Base-by-base conservation (phyloP, 2,797 vertebrate genomes). In the Mormyrus proboscirostris region DNA sequence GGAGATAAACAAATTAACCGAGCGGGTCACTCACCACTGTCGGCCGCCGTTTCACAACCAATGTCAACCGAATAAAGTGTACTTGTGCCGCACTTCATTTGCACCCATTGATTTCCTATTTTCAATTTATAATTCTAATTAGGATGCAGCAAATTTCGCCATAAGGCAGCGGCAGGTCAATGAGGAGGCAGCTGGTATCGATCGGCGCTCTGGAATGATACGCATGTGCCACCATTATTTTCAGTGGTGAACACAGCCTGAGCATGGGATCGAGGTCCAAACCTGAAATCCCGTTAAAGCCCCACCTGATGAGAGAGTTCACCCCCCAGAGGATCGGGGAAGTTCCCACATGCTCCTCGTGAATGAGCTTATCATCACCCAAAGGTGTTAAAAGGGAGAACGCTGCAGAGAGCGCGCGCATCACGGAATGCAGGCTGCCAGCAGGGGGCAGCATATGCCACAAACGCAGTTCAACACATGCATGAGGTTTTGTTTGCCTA, bases 81-180 rank as follows among this genome's bases (percentile, higher is more conserved):
- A 96, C 95, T 96, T 94, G 94, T 95, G 93, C 94, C 94, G 92
- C 92, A 94, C 95, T 96, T 97, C 95, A 98, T 98, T 97, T 97
- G 96, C 97, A 97, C 96, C 95, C 93, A 99, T 98, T 92, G 98
- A 98, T 98, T 98, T 98, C 97, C 97, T 96, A 96, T 98, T 97
- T 97, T 94, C 97, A 98, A 99, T 98, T 97, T 98, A 98, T 98
- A 97, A 97, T 96, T 97, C 96, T 98, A 98, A 98, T 98, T 97
- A 98, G 97, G 95, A 95, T 96, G 95, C 95, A 93, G 96, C 96
- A 94, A 96, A 95, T 97, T 96, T 96, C 94, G 95, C 96, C 95
- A 95, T 92, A 92, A 90, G 92, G 92, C 94, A 95, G 90, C 90
- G 95, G 93, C 69, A 93, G 96, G 96, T 98, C 97, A 96, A 97